Percentiles rank a stretch among this genome's conserved stretches.
Conservation (phyloP, 2,797 vertebrate species). For the Gorsachius magnificus region DNA sequence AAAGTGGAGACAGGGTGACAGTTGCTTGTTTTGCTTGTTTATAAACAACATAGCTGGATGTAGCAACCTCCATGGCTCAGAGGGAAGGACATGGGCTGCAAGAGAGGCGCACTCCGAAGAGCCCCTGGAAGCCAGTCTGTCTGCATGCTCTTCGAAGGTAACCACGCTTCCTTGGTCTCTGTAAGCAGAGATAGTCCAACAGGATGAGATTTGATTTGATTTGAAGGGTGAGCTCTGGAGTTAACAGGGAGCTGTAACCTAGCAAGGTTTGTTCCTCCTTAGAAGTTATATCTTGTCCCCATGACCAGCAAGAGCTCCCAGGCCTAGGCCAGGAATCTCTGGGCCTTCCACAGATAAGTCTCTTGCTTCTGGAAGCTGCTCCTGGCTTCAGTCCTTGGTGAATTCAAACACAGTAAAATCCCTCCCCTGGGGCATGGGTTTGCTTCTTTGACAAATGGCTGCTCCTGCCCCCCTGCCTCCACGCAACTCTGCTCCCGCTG, state of each 20-base stretch:
- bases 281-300: neutral
- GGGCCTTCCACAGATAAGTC: neutral
- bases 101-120: neutral
- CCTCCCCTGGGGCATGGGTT: rapidly evolving
- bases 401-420: neutral
- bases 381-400: neutral
- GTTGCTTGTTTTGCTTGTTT: neutral
- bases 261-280: neutral
- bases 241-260: neutral
- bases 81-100: neutral
- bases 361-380: neutral
- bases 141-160: neutral
- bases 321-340: neutral
- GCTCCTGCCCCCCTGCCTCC: neutral
- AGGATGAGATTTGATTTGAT: neutral
- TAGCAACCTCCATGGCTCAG: neutral
- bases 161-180: neutral
- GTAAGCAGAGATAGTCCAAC: neutral
- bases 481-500: rapidly evolving
- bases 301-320: neutral
- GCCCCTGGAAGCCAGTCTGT: neutral
- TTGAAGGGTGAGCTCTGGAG: neutral
- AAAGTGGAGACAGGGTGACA: neutral
- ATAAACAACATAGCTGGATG: neutral
- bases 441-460: neutral